phyloP scores from a whole-genome alignment of 2,888 invertebrate species.

The Plebejus anna region DNA sequence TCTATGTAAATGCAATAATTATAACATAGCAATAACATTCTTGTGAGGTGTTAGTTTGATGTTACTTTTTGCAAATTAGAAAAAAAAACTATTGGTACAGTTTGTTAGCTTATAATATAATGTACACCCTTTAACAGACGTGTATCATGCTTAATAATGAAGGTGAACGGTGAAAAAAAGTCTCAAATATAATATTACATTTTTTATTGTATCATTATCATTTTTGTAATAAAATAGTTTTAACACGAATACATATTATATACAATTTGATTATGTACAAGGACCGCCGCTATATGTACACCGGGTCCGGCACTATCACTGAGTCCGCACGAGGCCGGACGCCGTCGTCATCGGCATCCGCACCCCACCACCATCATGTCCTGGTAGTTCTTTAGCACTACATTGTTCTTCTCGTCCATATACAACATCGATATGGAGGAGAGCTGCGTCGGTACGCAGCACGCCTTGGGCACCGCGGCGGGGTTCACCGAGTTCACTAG shows the following conservation, averaged over 20 bases:
- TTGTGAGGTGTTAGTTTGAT: neutral
- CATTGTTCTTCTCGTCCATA: constrained; percentile 95
- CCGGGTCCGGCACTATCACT: constrained; percentile 76
- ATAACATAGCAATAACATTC: constrained; percentile 1
- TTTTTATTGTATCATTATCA: constrained; percentile 74
- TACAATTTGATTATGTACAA: constrained; percentile 72
- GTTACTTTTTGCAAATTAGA: neutral
- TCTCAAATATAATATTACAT: constrained; percentile 46
- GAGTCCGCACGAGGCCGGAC: constrained; percentile 61
- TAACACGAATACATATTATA: constrained; percentile 75
- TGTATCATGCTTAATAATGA: neutral
- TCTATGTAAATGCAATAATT: constrained; percentile 32
- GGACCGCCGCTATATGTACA: constrained; percentile 77
- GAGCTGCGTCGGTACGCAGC: constrained; percentile 97
- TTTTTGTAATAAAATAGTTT: constrained; percentile 75
- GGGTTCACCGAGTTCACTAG: constrained; percentile 97
- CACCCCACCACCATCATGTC: constrained; percentile 99
- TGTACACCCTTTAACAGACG: neutral
- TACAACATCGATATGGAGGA: constrained; percentile 98
- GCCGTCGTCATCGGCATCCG: constrained; percentile 93
- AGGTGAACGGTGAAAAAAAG: constrained; percentile 32
- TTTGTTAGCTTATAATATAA: neutral
- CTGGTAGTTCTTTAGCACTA: constrained; percentile 98
- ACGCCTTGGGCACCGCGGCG: constrained; percentile 94
- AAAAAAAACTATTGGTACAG: neutral